These are phyloP conservation scores for Falcaria lacertinaria DNA, from an alignment of 2,888 invertebrate genomes.

Conservation along the genomic window DNA sequence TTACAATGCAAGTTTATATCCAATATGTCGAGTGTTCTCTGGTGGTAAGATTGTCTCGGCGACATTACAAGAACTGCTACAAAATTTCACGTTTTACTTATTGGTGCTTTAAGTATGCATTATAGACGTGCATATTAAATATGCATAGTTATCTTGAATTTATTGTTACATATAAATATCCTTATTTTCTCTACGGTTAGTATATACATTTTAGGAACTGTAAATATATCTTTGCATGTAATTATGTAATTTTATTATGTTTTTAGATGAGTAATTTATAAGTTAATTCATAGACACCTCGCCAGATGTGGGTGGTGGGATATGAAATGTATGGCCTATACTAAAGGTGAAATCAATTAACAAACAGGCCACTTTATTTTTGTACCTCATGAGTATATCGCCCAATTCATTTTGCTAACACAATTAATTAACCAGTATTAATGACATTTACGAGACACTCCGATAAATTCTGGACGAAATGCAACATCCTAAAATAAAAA, in stretches of 20 bases:
- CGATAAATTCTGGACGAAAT: conserved; percentile 17
- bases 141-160: conserved; percentile 41
- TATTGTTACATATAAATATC: conserved; percentile 48
- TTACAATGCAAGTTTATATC: conserved; percentile 43
- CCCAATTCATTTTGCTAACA: conserved; percentile 37
- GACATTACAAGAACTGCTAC: conserved; percentile 23
- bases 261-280: conserved; percentile 38
- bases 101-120: conserved; percentile 59
- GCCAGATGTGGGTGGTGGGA: conserved; percentile 31
- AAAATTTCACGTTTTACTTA: conserved; percentile 42
- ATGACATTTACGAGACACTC: conserved; percentile 15
- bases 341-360: conserved; percentile 18
- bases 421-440: conserved; percentile 56
- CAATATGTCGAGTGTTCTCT: conserved; percentile 19
- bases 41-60: conserved; percentile 8
- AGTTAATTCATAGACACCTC: conserved; percentile 28
- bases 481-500: conserved; percentile 12
- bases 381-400: conserved; percentile 31
- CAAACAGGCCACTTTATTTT: conserved; percentile 38
- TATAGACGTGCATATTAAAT: conserved; percentile 54
- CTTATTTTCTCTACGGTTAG: conserved; percentile 41
- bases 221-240: conserved; percentile 59
- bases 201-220: conserved; percentile 40
- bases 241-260: conserved; percentile 30
- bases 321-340: conserved; percentile 39